Percentiles rank a stretch among this genome's conserved stretches.
Conservation (phyloP, 2,888 invertebrate genomes). For the Drosophila cracens region DNA sequence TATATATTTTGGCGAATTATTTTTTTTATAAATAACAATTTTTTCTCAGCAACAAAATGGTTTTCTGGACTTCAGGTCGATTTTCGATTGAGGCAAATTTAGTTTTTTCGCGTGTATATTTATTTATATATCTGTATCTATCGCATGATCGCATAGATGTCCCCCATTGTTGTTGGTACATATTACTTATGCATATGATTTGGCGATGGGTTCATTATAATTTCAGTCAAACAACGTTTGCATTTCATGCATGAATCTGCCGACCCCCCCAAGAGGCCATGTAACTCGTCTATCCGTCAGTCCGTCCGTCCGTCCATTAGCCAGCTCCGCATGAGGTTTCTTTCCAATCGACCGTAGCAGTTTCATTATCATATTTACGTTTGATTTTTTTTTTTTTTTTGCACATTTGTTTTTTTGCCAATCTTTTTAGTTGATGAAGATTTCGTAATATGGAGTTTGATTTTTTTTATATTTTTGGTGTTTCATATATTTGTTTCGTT, state of each 20-base stretch:
- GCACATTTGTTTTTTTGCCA: conserved; percentile 52
- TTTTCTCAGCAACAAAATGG: neutral
- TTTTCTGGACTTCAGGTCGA: neutral
- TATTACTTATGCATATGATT: conserved; percentile 44
- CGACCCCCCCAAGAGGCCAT: conserved; percentile 8
- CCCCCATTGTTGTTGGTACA: conserved; percentile 37
- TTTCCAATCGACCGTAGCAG: conserved; percentile 75
- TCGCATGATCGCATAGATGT: conserved; percentile 41
- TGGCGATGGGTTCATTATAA: conserved; percentile 68
- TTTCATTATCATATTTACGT: conserved; percentile 70
- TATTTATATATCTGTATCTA: conserved; percentile 1
- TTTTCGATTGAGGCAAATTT: too few relatives aligned
- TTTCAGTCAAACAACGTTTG: conserved; percentile 67
- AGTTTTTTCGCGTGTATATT: neutral
- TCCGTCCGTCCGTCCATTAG: conserved; percentile 53
- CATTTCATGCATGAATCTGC: conserved; percentile 77
- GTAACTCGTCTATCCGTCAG: conserved; percentile 32
- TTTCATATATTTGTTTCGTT: conserved; percentile 53
- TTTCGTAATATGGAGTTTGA: conserved; percentile 72
- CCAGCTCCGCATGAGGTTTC: conserved; percentile 68
- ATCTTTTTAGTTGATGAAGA: conserved; percentile 50
- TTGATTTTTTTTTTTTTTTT: conserved; percentile 42
- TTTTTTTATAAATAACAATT: neutral
- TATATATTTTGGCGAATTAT: too few relatives aligned
- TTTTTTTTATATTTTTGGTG: conserved; percentile 12